Conservation (phyloP, 2,113 vertebrate species). For the Talpa occidentalis region DNA sequence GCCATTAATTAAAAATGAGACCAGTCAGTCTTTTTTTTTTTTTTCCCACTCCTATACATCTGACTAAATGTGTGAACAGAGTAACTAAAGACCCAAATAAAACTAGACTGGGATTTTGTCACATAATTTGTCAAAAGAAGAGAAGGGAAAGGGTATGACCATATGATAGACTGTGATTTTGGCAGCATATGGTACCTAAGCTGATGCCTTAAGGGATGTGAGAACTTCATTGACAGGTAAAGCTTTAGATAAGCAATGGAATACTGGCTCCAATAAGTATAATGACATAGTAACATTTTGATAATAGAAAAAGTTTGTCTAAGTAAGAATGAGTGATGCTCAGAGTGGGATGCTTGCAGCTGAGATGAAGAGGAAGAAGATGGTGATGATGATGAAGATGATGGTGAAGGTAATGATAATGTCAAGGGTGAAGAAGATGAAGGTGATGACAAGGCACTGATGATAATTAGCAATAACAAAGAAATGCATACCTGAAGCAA, state of each 20-base stretch:
- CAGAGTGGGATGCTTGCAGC: background rate
- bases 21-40: background rate
- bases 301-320: background rate
- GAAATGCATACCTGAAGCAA: background rate
- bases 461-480: background rate
- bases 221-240: background rate
- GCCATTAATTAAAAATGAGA: background rate
- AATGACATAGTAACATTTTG: background rate
- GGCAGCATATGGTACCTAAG: background rate
- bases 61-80: background rate
- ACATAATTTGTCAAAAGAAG: background rate
- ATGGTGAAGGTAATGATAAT: background rate
- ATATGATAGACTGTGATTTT: background rate
- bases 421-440: too few species aligned
- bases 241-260: background rate
- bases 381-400: too few species aligned
- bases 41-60: background rate
- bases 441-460: background rate
- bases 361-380: background rate
- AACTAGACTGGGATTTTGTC: background rate
- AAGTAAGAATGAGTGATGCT: background rate
- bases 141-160: background rate
- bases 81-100: background rate
- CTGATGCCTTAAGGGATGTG: background rate
- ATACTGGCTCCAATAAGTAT: background rate